Conservation (phyloP, 2,888 invertebrate species). For the Plemyria rubiginata region DNA sequence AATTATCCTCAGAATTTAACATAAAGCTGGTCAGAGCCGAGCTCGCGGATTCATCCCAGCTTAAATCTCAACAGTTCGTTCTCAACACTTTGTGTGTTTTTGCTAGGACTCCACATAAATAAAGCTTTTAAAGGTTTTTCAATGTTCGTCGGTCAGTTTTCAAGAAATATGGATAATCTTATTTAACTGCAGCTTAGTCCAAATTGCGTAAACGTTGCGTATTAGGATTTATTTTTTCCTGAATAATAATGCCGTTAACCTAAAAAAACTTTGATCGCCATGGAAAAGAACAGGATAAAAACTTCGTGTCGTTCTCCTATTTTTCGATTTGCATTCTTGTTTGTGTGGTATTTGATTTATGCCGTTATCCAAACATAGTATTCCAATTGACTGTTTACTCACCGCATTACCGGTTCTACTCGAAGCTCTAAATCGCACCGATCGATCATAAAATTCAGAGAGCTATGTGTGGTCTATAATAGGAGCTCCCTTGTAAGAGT, state of each 20-base stretch:
- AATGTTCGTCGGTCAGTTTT: background rate
- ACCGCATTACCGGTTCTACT: background rate
- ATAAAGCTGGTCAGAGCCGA: constrained; percentile 23
- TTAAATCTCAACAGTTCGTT: constrained; percentile 18
- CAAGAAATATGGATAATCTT: background rate
- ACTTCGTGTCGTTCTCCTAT: constrained; percentile 18
- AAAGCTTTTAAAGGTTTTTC: constrained; percentile 5
- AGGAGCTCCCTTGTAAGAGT: background rate
- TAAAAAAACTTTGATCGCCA: constrained; percentile 21
- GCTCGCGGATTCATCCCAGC: constrained; percentile 22
- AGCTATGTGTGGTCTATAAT: background rate
- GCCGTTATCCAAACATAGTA: constrained; percentile 29
- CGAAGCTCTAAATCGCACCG: background rate
- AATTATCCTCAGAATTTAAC: constrained; percentile 28
- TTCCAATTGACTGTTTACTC: constrained; percentile 40
- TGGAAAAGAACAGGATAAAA: constrained; percentile 16
- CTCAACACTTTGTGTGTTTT: constrained; percentile 8
- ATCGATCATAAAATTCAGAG: background rate
- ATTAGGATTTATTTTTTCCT: background rate
- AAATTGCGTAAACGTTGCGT: background rate
- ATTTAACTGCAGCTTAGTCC: background rate
- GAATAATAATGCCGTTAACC: constrained; percentile 25
- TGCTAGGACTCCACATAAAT: constrained; percentile 3
- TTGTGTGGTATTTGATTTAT: constrained; percentile 33
- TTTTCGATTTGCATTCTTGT: constrained; percentile 34